Evolutionary conservation across 2,113 vertebrate species (phyloP), one percentile per base, ranked within the genome.

Genomic region (Nothocercus nigrocapillus): DNA sequence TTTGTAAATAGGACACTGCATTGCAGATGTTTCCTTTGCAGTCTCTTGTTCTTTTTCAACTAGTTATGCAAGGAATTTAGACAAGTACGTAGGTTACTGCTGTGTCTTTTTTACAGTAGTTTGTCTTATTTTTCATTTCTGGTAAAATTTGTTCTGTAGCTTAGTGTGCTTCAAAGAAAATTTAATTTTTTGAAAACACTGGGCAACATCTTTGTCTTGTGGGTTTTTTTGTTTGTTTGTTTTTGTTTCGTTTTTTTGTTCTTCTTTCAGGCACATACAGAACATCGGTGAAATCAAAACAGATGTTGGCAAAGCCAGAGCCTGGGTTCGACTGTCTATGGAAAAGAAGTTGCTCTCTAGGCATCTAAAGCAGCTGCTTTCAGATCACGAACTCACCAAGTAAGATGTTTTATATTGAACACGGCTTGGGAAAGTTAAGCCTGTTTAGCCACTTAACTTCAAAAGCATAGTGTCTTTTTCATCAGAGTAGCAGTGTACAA

Each of bases 241-340:
- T 51, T 18, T 24, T 72, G 16, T 24, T 54, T 54, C 8, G 36
- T 21, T 58, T 47, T 25, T 61, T 44, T 25, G 25, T 67, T n/a
- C 44, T 13, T 34, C 45, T 83, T 90, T 49, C 95, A 99, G 99
- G 96, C 99, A 99, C 95, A 99, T 99, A 88, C 99, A 99, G 97
- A 99, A 99, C 91, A 99, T 99, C 1, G 98, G 99, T 64, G 99
- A 99, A 97, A 99, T 99, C 95, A 99, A 99, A 98, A 99, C 99
- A 4, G 99, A 99, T 25, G 99, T 99, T 96, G 99, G 99, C 72
- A 99, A 99, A 68, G 99, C 99, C 94, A 98, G 99, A 97, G 99
- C 99, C 44, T 99, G 99, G 99, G 99, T 99, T 73, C 98, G 99
- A 49, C 98, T 99, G 40, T 99, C 99, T 27, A 99, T 99, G 99